phyloP scores from a whole-genome alignment of 37 sponge, comb jelly and placozoan species.

The Axinella damicornis region DNA sequence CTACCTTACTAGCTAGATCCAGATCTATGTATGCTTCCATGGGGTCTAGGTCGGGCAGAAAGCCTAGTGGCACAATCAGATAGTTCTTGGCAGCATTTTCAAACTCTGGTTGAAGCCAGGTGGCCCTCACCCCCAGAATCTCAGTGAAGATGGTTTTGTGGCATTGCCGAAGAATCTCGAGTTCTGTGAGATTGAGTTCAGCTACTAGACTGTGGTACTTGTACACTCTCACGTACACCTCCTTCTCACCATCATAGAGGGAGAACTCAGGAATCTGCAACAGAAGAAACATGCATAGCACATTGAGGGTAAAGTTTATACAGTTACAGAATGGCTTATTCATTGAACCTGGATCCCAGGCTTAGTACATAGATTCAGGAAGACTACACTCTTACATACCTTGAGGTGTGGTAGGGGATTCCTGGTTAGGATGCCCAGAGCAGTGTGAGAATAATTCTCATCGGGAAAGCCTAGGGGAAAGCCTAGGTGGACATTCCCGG shows the following conservation, averaged over 20 bases:
- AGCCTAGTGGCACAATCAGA: slow-evolving; percentile 61
- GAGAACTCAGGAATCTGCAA: slow-evolving; percentile 64
- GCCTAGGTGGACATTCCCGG: slow-evolving; percentile 17
- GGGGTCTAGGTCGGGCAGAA: not conserved
- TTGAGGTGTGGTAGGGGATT: slow-evolving; percentile 50
- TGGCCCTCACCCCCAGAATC: slow-evolving; percentile 38
- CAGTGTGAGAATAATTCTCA: not conserved
- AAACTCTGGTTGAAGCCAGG: slow-evolving; percentile 21
- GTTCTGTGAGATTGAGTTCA: slow-evolving; percentile 16
- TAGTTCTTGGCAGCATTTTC: slow-evolving; percentile 32
- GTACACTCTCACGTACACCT: slow-evolving; percentile 36
- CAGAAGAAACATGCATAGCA: too few species aligned
- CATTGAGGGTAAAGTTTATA: too few species aligned
- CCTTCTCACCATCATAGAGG: slow-evolving; percentile 50
- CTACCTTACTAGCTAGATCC: not conserved
- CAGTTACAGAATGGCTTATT: too few species aligned
- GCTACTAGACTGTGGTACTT: slow-evolving; percentile 11
- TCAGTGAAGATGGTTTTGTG: slow-evolving; percentile 52
- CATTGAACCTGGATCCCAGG: too few species aligned
- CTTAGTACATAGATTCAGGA: not conserved
- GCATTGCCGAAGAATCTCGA: slow-evolving; percentile 15
- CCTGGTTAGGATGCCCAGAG: slow-evolving; percentile 67
- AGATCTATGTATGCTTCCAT: slow-evolving; percentile 37
- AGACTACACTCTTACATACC: slow-evolving; percentile 31
- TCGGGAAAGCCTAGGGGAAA: not conserved